Percentiles rank a stretch among this genome's conserved stretches.
These are phyloP conservation scores for Actinostola sp. DNA, from an alignment of 92 coral and sea anemone species.

Conservation along the genomic window DNA sequence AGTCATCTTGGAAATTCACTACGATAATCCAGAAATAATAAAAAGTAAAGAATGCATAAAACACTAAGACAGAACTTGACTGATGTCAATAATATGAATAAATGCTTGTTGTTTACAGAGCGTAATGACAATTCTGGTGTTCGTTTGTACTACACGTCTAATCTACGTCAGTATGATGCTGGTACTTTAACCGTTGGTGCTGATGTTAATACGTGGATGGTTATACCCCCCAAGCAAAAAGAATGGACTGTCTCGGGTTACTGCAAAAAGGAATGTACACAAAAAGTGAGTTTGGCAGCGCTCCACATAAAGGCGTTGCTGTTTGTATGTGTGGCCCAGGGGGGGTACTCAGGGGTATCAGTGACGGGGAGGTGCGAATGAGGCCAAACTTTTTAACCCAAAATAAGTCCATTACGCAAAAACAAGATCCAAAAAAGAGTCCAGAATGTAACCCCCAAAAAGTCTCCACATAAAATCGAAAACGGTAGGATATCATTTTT, in stretches of 20 bases:
- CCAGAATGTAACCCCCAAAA: too few relatives aligned
- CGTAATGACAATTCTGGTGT: slow-evolving; percentile 63
- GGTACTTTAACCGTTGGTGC: slow-evolving; percentile 34
- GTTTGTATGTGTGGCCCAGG: too few relatives aligned
- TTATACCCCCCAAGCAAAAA: slow-evolving; percentile 71
- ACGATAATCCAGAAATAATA: not conserved
- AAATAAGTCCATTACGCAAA: too few relatives aligned
- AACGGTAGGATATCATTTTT: too few relatives aligned
- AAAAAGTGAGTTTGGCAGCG: slow-evolving; percentile 42
- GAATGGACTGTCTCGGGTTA: slow-evolving; percentile 53
- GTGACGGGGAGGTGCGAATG: too few relatives aligned
- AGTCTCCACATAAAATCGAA: too few relatives aligned
- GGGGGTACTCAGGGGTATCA: too few relatives aligned
- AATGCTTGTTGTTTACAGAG: not conserved
- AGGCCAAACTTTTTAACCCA: too few relatives aligned
- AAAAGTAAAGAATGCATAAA: not conserved
- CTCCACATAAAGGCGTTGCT: too few relatives aligned
- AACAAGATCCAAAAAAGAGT: too few relatives aligned
- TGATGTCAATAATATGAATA: too few relatives aligned
- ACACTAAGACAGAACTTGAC: not conserved
- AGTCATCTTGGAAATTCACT: not conserved
- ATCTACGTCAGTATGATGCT: slow-evolving; percentile 58
- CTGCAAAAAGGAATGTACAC: slow-evolving; percentile 53
- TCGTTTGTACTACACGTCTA: slow-evolving; percentile 53
- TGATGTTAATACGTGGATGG: slow-evolving; percentile 19